A percentile compares a stretch with the other conserved stretches of the same genome.
Evolutionary conservation across 2,113 vertebrate species (phyloP).

Genomic region (Sinosuthora webbiana): DNA sequence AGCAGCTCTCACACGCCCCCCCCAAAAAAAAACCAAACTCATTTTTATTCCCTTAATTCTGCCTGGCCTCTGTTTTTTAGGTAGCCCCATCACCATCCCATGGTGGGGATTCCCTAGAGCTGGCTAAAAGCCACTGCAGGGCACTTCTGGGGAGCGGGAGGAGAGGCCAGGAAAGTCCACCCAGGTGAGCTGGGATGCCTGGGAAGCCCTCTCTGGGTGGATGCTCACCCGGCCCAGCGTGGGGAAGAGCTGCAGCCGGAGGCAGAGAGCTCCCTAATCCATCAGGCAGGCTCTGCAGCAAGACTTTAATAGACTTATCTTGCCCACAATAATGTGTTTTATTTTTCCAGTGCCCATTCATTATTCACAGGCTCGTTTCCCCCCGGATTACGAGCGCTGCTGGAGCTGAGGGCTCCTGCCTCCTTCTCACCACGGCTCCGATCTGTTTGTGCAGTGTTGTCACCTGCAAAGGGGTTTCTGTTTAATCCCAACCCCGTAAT

Average conservation of each 20-base stretch:
- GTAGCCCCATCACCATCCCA: neutral
- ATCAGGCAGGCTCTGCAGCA: neutral
- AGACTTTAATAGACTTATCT: conserved; percentile 44
- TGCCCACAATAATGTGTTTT: conserved; percentile 24
- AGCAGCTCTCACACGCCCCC: neutral
- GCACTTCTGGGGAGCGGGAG: neutral
- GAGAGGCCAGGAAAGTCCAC: neutral
- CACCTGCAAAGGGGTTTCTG: neutral
- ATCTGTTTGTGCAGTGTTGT: neutral
- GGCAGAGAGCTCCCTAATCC: neutral
- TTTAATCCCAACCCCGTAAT: neutral
- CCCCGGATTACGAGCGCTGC: neutral
- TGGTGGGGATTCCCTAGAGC: rapidly evolving
- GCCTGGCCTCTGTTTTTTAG: neutral
- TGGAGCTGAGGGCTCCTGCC: neutral
- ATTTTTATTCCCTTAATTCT: neutral
- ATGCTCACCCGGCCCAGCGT: neutral
- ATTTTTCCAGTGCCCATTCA: conserved; percentile 43
- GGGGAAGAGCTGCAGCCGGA: neutral
- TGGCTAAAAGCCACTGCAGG: neutral
- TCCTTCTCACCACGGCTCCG: neutral
- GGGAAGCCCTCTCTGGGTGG: rapidly evolving
- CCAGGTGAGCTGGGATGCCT: rapidly evolving
- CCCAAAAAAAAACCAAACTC: too few relatives aligned
- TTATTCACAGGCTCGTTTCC: conserved; percentile 49